These are phyloP conservation scores for Heptranchias perlo DNA, from an alignment of 2,113 vertebrate species.

Conservation along the genomic window DNA sequence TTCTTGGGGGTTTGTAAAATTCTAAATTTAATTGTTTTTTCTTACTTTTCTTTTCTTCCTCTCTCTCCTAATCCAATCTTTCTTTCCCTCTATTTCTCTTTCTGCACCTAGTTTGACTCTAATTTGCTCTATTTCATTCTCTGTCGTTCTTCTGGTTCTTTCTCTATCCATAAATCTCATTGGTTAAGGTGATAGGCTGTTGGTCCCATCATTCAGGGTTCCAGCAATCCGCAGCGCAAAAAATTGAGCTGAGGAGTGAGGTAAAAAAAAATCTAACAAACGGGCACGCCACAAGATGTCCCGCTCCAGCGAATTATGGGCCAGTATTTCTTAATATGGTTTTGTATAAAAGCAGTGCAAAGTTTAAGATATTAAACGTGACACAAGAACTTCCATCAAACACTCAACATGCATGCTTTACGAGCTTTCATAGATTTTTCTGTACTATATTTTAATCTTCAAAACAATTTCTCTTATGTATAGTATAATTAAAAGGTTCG, in stretches of 20 bases:
- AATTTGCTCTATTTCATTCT: neutral
- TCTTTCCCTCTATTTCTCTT: too few species aligned
- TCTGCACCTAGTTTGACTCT: too few species aligned
- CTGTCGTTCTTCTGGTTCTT: neutral
- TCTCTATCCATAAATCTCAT: neutral
- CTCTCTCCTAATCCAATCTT: too few species aligned
- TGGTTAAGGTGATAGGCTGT: neutral
- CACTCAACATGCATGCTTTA: neutral
- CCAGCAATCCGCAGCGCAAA: neutral
- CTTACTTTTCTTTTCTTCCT: neutral
- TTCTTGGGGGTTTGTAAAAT: neutral
- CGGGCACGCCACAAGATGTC: neutral
- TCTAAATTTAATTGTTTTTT: neutral
- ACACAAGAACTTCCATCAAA: neutral
- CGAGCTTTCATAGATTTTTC: neutral
- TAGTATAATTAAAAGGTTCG: neutral
- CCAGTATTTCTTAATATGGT: neutral
- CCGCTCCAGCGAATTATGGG: neutral
- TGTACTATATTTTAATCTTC: neutral
- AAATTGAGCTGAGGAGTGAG: neutral
- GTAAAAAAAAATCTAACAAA: neutral
- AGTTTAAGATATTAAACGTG: neutral
- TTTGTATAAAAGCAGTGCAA: neutral
- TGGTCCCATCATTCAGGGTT: neutral
- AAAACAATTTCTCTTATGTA: neutral